These are phyloP conservation scores for Tiliqua scincoides DNA, from an alignment of 2,113 vertebrate species.

Conservation along the genomic window DNA sequence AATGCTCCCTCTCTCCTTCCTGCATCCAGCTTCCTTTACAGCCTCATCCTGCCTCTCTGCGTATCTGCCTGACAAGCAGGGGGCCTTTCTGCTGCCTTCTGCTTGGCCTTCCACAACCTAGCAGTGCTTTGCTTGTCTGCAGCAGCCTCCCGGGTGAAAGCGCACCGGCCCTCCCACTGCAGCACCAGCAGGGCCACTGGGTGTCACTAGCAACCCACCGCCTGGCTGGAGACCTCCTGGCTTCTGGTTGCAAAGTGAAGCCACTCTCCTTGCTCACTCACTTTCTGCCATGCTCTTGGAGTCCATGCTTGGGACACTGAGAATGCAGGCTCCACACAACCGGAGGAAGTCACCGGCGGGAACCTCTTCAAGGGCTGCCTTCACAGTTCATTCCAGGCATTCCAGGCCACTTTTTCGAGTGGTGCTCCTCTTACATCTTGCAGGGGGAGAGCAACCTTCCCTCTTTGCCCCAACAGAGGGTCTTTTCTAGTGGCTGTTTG, in stretches of 20 bases:
- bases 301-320: neutral
- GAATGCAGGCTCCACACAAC: neutral
- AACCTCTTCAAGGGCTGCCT: neutral
- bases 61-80: neutral
- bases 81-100: neutral
- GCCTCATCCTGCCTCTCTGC: neutral
- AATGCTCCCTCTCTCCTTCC: no score
- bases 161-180: neutral
- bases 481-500: no score
- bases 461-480: no score
- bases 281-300: neutral
- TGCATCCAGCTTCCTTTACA: neutral
- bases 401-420: no score
- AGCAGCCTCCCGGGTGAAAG: neutral
- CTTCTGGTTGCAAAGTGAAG: neutral
- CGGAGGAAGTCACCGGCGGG: no score
- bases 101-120: no score
- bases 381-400: neutral
- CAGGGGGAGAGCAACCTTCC: no score
- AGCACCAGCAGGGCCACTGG: slow-evolving; percentile 58
- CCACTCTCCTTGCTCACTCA: neutral
- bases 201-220: slow-evolving; percentile 68
- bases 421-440: no score
- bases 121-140: no score
- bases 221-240: neutral